Evolutionary conservation across 2,797 vertebrate genomes (phyloP).

Genomic region (Delichon dasypus): DNA sequence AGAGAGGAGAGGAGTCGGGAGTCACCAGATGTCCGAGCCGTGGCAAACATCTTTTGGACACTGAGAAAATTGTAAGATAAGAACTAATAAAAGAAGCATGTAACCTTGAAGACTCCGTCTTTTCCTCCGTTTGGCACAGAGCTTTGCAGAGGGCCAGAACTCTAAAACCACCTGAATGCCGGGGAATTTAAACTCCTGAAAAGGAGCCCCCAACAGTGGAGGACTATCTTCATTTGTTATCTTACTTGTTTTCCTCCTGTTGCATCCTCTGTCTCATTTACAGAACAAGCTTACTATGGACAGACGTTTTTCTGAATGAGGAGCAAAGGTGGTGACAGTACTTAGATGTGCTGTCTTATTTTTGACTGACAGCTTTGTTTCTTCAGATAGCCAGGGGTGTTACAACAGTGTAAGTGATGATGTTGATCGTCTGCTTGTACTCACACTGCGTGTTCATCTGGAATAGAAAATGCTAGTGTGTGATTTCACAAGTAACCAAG

Average conservation of each 20-base stretch:
- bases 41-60: too few relatives aligned
- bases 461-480: not conserved
- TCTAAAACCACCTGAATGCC: too few relatives aligned
- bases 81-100: too few relatives aligned
- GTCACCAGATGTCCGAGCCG: too few relatives aligned
- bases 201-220: too few relatives aligned
- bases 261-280: not conserved
- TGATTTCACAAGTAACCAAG: slow-evolving; percentile 36
- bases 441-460: not conserved
- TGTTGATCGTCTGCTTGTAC: not conserved
- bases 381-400: not conserved
- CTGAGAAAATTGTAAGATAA: too few relatives aligned
- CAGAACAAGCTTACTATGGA: not conserved
- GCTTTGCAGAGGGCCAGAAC: too few relatives aligned
- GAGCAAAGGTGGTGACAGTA: not conserved
- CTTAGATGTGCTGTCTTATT: not conserved
- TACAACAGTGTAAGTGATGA: not conserved
- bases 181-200: too few relatives aligned
- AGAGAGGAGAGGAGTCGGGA: too few relatives aligned
- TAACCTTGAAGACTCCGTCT: too few relatives aligned
- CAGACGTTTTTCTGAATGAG: not conserved
- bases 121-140: too few relatives aligned
- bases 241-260: not conserved
- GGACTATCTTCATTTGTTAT: not conserved
- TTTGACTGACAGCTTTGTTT: slow-evolving; percentile 32